These are phyloP conservation scores for Drosophila emarginata DNA, from an alignment of 2,888 invertebrate species.

Conservation along the genomic window DNA sequence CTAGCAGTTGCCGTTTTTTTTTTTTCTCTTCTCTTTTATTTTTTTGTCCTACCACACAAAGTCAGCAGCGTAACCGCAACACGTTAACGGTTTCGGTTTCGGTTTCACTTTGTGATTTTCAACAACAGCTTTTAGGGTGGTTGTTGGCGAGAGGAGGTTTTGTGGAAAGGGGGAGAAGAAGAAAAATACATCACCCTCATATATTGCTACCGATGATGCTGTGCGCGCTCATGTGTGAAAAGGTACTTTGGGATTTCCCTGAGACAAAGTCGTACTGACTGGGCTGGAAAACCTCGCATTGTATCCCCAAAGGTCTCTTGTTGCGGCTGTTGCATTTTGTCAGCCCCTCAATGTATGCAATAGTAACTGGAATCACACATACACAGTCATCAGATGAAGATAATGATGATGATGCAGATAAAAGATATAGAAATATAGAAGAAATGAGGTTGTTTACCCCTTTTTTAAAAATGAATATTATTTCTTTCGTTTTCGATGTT, in stretches of 20 bases:
- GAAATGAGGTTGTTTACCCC: not conserved
- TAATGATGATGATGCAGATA: not conserved
- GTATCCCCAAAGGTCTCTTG: slow-evolving; percentile 39
- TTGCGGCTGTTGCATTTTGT: slow-evolving; percentile 47
- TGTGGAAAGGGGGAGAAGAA: slow-evolving; percentile 11
- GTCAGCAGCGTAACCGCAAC: slow-evolving; percentile 74
- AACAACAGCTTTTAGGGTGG: slow-evolving; percentile 44
- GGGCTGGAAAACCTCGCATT: slow-evolving; percentile 16
- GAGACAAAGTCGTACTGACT: slow-evolving; percentile 25
- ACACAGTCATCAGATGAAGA: not conserved
- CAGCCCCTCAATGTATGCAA: slow-evolving; percentile 29
- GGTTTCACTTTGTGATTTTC: slow-evolving; percentile 76
- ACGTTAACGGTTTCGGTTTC: slow-evolving; percentile 79
- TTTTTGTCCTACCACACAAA: slow-evolving; percentile 49
- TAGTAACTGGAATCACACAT: slow-evolving; percentile 10
- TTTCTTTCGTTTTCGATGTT: not conserved
- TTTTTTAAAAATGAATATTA: not conserved
- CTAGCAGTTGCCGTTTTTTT: slow-evolving; percentile 3
- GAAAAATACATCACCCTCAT: slow-evolving; percentile 4
- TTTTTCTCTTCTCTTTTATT: slow-evolving; percentile 1
- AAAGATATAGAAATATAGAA: not conserved
- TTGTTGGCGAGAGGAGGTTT: not conserved
- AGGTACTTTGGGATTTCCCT: slow-evolving; percentile 67
- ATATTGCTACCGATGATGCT: slow-evolving; percentile 23
- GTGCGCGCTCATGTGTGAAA: slow-evolving; percentile 74